Conservation (phyloP, 2,113 vertebrate genomes). For the Abramis brama region DNA sequence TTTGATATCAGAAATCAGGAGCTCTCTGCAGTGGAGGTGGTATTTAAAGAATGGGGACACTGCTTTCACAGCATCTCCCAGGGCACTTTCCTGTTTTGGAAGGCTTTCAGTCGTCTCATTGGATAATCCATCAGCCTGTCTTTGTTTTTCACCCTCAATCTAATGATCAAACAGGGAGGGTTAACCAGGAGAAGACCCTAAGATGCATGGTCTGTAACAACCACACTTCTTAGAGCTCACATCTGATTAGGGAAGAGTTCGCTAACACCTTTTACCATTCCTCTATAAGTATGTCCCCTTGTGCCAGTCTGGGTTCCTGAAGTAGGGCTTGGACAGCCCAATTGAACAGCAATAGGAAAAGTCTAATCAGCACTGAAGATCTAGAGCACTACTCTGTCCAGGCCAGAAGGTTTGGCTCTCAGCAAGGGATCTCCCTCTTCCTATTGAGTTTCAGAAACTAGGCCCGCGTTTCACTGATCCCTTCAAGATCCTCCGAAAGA, state of each 20-base stretch:
- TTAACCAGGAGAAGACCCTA: neutral
- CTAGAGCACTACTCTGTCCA: neutral
- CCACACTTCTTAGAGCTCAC: neutral
- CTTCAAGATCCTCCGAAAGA: neutral
- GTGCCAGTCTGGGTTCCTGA: neutral
- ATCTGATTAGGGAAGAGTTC: neutral
- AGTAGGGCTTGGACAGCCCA: neutral
- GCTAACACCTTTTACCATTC: neutral
- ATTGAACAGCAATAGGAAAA: neutral
- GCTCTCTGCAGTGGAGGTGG: neutral
- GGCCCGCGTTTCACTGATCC: neutral
- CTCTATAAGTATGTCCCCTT: neutral
- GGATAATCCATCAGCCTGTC: neutral
- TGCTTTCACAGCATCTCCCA: no score
- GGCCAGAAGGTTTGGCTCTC: neutral
- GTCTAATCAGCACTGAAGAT: neutral
- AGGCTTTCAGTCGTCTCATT: neutral
- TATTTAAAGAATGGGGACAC: neutral
- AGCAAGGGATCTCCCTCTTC: neutral
- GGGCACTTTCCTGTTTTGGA: neutral
- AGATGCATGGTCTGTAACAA: neutral
- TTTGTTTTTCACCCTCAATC: neutral
- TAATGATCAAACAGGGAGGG: neutral
- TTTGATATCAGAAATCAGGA: no score
- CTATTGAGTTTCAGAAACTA: neutral